These are phyloP conservation scores for Papilio helenus DNA, from an alignment of 1,140 invertebrate species.

Conservation along the genomic window DNA sequence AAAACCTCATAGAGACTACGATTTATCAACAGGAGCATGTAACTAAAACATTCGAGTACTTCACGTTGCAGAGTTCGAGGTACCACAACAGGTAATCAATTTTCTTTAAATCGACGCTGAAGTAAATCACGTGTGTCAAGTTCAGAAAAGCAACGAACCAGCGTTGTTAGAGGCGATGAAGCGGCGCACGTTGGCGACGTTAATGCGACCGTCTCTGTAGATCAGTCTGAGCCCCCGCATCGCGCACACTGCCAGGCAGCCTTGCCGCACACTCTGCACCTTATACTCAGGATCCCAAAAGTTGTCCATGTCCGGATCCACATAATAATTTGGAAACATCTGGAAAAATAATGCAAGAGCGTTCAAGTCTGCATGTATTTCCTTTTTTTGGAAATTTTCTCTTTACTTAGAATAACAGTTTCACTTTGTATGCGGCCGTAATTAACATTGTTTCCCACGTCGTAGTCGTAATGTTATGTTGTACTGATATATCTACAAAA, in stretches of 20 bases:
- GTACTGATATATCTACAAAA: background rate
- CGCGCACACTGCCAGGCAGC: background rate
- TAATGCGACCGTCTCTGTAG: background rate
- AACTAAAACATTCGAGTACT: too few species aligned
- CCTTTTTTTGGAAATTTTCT: background rate
- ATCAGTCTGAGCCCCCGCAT: background rate
- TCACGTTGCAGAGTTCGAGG: too few species aligned
- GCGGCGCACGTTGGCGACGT: background rate
- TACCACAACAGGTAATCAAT: too few species aligned
- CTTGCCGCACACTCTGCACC: background rate
- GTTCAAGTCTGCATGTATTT: background rate
- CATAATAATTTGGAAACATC: background rate
- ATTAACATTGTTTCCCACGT: constrained; percentile 8
- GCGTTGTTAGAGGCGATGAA: background rate
- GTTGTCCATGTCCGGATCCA: background rate
- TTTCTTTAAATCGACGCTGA: background rate
- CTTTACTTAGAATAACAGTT: background rate
- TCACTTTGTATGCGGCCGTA: background rate
- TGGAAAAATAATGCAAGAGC: background rate
- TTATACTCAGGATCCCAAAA: constrained; percentile 1
- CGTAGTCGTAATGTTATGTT: background rate
- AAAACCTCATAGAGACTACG: too few species aligned
- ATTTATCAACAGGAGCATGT: too few species aligned
- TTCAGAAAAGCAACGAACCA: background rate
- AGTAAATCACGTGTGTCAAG: background rate